These are phyloP conservation scores for Heteromormyrus szaboi DNA, from an alignment of 2,797 vertebrate genomes.

Conservation along the genomic window DNA sequence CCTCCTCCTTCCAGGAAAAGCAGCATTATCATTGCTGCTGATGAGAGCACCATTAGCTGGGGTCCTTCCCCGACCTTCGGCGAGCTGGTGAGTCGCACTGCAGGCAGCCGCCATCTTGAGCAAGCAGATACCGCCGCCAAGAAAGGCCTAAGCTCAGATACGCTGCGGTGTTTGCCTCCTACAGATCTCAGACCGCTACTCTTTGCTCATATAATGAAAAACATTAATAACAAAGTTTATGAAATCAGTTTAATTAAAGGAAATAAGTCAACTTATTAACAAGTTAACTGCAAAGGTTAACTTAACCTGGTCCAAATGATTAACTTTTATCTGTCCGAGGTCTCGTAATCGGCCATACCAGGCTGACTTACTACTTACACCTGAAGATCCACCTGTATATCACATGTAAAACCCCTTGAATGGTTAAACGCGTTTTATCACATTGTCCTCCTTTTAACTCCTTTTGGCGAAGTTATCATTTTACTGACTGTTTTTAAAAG, in stretches of 20 bases:
- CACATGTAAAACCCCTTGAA: not conserved
- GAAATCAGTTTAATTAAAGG: not conserved
- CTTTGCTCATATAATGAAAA: no score
- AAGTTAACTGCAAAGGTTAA: not conserved
- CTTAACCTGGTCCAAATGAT: no score
- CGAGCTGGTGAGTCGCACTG: slow-evolving; percentile 73
- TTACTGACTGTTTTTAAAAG: not conserved
- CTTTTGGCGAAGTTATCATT: not conserved
- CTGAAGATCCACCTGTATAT: not conserved
- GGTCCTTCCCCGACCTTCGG: slow-evolving; percentile 90
- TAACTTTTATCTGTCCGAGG: not conserved
- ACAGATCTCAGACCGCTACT: no score
- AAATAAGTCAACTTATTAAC: not conserved
- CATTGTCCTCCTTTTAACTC: not conserved
- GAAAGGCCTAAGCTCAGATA: not conserved
- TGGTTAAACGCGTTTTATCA: not conserved
- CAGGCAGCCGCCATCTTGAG: not conserved
- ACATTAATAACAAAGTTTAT: not conserved
- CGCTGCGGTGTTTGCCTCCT: not conserved
- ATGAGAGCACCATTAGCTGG: slow-evolving; percentile 96
- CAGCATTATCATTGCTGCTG: slow-evolving; percentile 86
- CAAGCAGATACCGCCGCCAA: not conserved
- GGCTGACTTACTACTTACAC: not conserved
- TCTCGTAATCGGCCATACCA: not conserved
- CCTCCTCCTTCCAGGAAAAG: slow-evolving; percentile 71